Percentiles rank a stretch among this genome's conserved stretches.
phyloP scores from a whole-genome alignment of 2,888 invertebrate genomes.

The Lithophane leautieri region DNA sequence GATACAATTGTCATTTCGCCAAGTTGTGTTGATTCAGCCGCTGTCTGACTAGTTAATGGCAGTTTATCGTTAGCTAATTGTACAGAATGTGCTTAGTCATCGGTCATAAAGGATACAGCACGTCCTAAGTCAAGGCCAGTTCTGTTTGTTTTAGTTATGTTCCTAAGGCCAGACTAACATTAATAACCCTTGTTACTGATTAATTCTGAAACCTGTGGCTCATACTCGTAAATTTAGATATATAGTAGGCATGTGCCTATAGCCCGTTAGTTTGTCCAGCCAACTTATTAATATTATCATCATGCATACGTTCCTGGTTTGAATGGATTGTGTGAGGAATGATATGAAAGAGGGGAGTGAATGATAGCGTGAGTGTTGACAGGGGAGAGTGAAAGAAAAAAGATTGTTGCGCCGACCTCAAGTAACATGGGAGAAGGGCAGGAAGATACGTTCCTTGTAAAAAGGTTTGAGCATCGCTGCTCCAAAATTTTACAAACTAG shows the following conservation, averaged over 20 bases:
- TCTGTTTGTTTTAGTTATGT: conserved; percentile 8
- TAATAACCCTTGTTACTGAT: background rate
- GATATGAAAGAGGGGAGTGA: no score
- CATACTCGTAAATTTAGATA: background rate
- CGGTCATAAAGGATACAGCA: background rate
- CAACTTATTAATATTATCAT: background rate
- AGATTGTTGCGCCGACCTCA: background rate
- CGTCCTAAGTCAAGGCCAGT: conserved; percentile 10
- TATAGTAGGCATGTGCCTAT: background rate
- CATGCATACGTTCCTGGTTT: background rate
- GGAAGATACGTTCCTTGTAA: background rate
- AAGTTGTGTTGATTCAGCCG: background rate
- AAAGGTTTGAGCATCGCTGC: background rate
- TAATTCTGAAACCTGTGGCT: conserved; percentile 4
- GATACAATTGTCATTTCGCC: background rate
- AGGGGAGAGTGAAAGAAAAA: background rate
- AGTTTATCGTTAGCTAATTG: conserved; percentile 12
- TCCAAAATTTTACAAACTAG: background rate
- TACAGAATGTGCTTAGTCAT: conserved; percentile 3
- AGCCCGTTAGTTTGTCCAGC: background rate
- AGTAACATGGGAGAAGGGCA: no score
- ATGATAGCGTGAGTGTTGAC: background rate
- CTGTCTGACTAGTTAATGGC: conserved; percentile 7
- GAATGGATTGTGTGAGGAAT: background rate
- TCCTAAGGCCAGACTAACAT: background rate